Percentiles rank a stretch among this genome's conserved stretches.
These are phyloP conservation scores for Stegostoma tigrinum DNA, from an alignment of 2,113 vertebrate species.

Conservation along the genomic window DNA sequence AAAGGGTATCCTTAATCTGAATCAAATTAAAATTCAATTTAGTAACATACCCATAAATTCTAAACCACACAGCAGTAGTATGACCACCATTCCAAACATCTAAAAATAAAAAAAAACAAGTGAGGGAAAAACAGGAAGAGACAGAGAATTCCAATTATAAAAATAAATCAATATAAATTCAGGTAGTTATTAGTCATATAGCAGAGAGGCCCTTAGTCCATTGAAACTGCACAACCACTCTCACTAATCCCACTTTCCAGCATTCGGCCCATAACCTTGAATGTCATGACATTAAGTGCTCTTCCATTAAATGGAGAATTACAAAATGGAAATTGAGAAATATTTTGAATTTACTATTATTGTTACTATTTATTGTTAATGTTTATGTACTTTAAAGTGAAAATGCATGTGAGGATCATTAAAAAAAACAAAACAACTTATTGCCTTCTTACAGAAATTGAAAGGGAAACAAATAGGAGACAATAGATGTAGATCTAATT, in stretches of 20 bases:
- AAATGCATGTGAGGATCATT: not conserved
- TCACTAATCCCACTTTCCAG: too few relatives aligned
- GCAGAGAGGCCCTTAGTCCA: too few relatives aligned
- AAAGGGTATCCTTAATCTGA: slow-evolving; percentile 82
- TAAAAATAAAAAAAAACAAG: not conserved
- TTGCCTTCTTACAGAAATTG: not conserved
- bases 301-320: not conserved
- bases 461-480: not conserved
- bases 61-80: not conserved
- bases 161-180: not conserved
- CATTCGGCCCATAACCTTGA: too few relatives aligned
- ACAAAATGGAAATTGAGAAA: not conserved
- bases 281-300: too few relatives aligned
- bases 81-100: not conserved
- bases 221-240: too few relatives aligned
- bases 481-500: not conserved
- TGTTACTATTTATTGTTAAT: not conserved
- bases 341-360: not conserved
- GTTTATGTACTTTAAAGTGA: not conserved
- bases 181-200: not conserved
- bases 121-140: not conserved
- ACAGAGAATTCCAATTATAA: not conserved
- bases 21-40: slow-evolving; percentile 39
- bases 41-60: not conserved
- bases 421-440: not conserved